Evolutionary conservation across 2,797 vertebrate species (phyloP).

Genomic region (Xenops minutus): DNA sequence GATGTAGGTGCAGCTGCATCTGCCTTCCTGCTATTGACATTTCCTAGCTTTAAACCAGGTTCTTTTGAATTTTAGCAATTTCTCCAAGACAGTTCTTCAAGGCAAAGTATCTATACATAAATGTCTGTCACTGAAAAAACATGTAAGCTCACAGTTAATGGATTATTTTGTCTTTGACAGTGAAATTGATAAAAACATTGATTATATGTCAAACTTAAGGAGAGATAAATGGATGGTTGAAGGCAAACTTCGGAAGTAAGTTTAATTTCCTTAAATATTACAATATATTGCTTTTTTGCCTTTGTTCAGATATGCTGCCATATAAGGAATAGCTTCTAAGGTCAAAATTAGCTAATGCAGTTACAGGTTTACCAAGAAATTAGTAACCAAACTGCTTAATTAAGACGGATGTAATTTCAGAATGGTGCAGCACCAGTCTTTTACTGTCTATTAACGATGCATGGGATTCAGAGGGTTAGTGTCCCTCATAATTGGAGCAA

Average conservation of each 20-base stretch:
- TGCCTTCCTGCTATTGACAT: not conserved
- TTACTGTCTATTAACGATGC: not conserved
- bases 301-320: not conserved
- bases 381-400: not conserved
- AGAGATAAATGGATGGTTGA: conserved; percentile 95
- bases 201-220: conserved; percentile 93
- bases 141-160: not conserved
- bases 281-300: not conserved
- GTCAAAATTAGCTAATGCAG: not conserved
- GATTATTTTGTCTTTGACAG: conserved; percentile 79
- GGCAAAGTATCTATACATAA: not conserved
- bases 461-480: conserved; percentile 5
- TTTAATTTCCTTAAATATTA: conserved; percentile 61
- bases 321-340: not conserved
- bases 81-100: not conserved
- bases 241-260: conserved; percentile 96
- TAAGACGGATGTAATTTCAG: conserved; percentile 22
- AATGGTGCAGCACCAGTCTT: not conserved
- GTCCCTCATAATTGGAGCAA: not conserved
- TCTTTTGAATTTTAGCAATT: not conserved
- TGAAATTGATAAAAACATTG: conserved; percentile 97
- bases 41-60: not conserved
- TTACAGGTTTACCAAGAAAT: not conserved
- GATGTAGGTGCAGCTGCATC: not conserved
- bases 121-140: not conserved